These are phyloP conservation scores for Clupea harengus DNA, from an alignment of 2,113 vertebrate genomes.

Conservation along the genomic window DNA sequence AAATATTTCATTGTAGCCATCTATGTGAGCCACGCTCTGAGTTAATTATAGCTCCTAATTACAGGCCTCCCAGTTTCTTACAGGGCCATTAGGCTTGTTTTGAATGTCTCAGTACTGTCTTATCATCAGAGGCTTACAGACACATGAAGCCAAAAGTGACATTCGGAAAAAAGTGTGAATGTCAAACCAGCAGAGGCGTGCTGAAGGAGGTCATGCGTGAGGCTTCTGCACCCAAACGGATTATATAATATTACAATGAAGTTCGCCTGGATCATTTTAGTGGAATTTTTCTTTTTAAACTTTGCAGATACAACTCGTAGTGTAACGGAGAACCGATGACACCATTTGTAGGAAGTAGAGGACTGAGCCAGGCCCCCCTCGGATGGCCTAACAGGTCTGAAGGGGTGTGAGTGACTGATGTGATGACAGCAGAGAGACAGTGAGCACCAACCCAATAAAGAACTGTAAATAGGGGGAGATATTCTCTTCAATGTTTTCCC, in stretches of 20 bases:
- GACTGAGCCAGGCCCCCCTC: neutral
- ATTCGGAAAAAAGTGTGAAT: neutral
- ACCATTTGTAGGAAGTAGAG: neutral
- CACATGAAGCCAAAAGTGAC: neutral
- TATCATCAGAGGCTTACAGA: neutral
- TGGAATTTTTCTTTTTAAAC: too few species aligned
- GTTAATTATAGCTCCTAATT: neutral
- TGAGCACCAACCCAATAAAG: too few species aligned
- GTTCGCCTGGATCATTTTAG: too few species aligned
- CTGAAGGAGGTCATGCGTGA: neutral
- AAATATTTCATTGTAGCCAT: neutral
- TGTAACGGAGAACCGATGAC: neutral
- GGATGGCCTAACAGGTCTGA: neutral
- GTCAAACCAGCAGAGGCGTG: neutral
- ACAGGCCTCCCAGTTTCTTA: neutral
- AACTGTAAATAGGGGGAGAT: too few species aligned
- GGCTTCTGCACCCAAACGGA: neutral
- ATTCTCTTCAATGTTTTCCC: too few species aligned
- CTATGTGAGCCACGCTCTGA: neutral
- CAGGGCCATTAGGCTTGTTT: neutral
- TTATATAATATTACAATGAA: too few species aligned
- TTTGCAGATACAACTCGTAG: neutral
- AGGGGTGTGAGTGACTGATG: neutral
- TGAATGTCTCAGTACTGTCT: neutral
- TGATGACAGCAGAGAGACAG: too few species aligned